phyloP scores from a whole-genome alignment of 2,888 invertebrate species.

The Drosophila neotestacea region DNA sequence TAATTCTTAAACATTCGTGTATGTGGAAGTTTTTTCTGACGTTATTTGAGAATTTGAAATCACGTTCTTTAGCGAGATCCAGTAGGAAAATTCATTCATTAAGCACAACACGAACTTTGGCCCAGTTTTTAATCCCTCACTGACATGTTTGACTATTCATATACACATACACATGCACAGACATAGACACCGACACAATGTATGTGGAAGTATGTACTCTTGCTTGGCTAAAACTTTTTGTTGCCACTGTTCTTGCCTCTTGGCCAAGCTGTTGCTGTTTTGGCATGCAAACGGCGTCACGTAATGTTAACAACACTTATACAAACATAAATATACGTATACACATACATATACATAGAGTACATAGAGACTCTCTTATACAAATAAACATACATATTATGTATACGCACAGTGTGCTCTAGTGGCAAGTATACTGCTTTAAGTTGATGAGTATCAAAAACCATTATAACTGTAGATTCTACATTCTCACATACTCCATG shows the following conservation, averaged over 20 bases:
- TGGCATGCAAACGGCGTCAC: constrained; percentile 64
- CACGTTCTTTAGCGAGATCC: constrained; percentile 19
- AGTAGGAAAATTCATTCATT: constrained; percentile 38
- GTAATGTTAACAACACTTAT: constrained; percentile 46
- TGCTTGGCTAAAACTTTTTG: constrained; percentile 44
- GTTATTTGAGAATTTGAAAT: constrained; percentile 14
- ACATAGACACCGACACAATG: neutral
- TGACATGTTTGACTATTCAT: constrained; percentile 9
- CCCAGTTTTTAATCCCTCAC: constrained; percentile 38
- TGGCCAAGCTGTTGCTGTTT: constrained; percentile 51
- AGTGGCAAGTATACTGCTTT: constrained; percentile 2
- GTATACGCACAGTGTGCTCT: constrained; percentile 13
- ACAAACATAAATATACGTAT: constrained; percentile 17
- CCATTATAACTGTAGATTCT: constrained; percentile 1
- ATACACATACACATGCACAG: neutral
- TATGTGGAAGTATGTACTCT: constrained; percentile 37
- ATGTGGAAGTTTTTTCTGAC: neutral
- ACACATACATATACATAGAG: neutral
- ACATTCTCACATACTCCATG: neutral
- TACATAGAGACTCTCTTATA: constrained; percentile 5
- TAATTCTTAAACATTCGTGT: neutral
- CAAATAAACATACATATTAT: constrained; percentile 7
- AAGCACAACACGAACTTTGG: constrained; percentile 49
- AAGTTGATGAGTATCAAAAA: constrained; percentile 4
- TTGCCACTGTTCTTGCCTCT: constrained; percentile 43